Base-by-base conservation (phyloP, 2,888 invertebrate genomes). In the Acheta domesticus region DNA sequence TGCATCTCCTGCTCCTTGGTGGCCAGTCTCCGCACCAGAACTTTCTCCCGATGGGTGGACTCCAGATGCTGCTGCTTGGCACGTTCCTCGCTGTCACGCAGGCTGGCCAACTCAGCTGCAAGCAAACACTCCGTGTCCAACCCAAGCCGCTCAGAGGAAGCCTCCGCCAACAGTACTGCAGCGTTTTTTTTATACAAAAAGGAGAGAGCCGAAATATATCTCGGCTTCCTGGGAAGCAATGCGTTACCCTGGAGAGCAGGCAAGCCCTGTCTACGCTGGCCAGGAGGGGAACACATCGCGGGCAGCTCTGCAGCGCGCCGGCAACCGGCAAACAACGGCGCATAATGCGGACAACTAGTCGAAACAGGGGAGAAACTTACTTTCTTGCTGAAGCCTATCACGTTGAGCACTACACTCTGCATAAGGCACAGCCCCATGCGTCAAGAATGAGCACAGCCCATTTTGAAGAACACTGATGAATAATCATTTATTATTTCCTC, bases 1-100 rank as follows among this genome's bases (percentile, higher is more conserved):
- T 98, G 97, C 87, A 97, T 92, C 89, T 98, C 98, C 87, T 98
- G 97, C 86, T 98, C 98, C 88, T 98, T 98, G 83, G 95, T 94
- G 82, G 97, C 95, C 83, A 98, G 91, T 85, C 97, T 91, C 85
- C 97, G 93, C 84, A 97, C 94, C 84, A 98, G 91, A 83, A 97
- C 93, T 88, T 96, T 96, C 87, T 98, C 98, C 84, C 96, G 91
- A 84, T 96, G 93, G 85, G 95, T 94, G 82, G 96, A 93, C 86
- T 98, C 98, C 80, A 91, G 89, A 85, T 93, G 92, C 86, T 96
- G 96, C 84, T 93, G 92, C 85, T 93, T 93, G 85, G 93, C 89
- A 86, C 93, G 93, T 84, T 94, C 93, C 87, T 94, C 94, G 84
- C 92, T 90, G 87, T 94, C 93, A 87, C 92, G 92, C 86, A 93